These are phyloP conservation scores for Cyrtodaria siliqua DNA, from an alignment of 2,888 invertebrate species.

Conservation along the genomic window DNA sequence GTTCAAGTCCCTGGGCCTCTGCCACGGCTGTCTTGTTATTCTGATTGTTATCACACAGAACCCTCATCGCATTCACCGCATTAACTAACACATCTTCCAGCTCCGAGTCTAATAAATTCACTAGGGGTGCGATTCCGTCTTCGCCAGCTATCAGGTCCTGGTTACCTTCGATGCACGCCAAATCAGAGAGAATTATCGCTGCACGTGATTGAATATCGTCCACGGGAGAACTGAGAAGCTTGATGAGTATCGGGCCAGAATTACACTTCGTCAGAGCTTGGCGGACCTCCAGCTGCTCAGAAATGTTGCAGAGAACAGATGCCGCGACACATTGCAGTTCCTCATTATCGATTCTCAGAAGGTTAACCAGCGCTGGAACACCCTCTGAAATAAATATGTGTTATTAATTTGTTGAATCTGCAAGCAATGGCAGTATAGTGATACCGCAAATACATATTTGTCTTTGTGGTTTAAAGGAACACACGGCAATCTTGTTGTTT, in stretches of 20 bases:
- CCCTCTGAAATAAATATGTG: conserved; percentile 72
- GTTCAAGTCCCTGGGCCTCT: conserved; percentile 80
- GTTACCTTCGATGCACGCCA: conserved; percentile 83
- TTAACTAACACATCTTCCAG: conserved; percentile 85
- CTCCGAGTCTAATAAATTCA: conserved; percentile 82
- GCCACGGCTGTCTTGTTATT: conserved; percentile 83
- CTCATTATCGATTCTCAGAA: conserved; percentile 80
- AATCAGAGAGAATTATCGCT: conserved; percentile 84
- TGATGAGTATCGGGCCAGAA: conserved; percentile 82
- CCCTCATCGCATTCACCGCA: conserved; percentile 85
- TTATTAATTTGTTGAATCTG: neutral
- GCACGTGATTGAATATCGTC: conserved; percentile 85
- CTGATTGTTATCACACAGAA: conserved; percentile 81
- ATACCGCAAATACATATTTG: too few relatives aligned
- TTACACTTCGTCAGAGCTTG: conserved; percentile 79
- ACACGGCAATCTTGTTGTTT: too few relatives aligned
- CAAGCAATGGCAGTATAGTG: too few relatives aligned
- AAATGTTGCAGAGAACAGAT: conserved; percentile 85
- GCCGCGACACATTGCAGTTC: conserved; percentile 83
- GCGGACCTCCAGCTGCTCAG: conserved; percentile 81
- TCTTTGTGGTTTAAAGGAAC: too few relatives aligned
- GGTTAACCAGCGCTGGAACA: conserved; percentile 80
- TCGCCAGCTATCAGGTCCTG: conserved; percentile 80
- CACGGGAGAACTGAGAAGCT: conserved; percentile 79
- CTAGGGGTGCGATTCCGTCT: conserved; percentile 82